A percentile compares a stretch with the other conserved stretches of the same genome.
These are phyloP conservation scores for Dolichoris vasculosae DNA, from an alignment of 1,140 invertebrate genomes.

Conservation along the genomic window DNA sequence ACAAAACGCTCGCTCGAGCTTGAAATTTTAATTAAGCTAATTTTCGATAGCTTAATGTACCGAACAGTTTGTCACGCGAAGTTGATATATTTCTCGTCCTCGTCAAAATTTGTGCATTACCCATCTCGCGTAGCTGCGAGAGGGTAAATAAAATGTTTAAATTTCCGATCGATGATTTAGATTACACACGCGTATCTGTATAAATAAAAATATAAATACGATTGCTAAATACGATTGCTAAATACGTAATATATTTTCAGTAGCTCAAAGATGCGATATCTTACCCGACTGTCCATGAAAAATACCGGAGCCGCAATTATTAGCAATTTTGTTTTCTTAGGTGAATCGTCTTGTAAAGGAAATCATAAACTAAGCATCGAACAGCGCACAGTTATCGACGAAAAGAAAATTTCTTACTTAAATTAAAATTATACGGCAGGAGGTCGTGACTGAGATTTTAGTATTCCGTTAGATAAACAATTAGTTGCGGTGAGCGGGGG, in stretches of 20 bases:
- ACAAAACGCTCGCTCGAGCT: conserved; percentile 4
- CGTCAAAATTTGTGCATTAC: no score
- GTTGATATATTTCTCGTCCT: background rate
- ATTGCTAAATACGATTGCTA: no score
- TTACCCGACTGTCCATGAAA: background rate
- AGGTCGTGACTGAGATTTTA: background rate
- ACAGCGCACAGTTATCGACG: background rate
- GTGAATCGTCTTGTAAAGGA: background rate
- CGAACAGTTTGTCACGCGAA: background rate
- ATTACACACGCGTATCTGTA: background rate
- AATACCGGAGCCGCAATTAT: background rate
- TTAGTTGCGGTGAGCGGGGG: background rate
- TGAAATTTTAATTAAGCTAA: conserved; percentile 44
- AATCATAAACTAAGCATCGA: background rate
- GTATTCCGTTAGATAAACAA: conserved; percentile 12
- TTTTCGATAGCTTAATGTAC: conserved; percentile 31
- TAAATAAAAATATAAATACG: no score
- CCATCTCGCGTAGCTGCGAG: no score
- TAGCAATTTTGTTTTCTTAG: conserved; percentile 1
- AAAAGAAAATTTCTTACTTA: background rate
- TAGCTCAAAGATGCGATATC: background rate
- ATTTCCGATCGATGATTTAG: no score
- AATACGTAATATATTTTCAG: background rate
- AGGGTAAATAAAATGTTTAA: no score
- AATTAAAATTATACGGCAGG: background rate